Conservation (phyloP, 1,140 invertebrate genomes). For the Rhagoletis pomonella region DNA sequence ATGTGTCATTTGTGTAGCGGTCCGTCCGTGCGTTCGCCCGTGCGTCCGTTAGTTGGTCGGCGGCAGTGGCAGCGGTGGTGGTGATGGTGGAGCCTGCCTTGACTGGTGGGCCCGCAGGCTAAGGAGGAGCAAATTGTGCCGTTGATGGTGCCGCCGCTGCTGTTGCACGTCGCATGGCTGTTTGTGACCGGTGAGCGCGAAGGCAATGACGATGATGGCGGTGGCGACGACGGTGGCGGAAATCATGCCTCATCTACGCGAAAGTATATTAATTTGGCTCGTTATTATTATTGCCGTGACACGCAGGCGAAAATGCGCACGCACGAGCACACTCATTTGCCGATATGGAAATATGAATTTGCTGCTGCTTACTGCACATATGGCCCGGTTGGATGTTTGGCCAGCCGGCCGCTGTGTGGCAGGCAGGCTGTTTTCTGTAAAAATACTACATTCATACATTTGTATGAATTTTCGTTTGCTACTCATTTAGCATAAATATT, state of each 20-base stretch:
- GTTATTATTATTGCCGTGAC: conserved; percentile 71
- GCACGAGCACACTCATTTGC: neutral
- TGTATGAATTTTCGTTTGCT: neutral
- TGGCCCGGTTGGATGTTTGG: neutral
- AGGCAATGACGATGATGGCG: neutral
- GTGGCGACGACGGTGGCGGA: conserved; percentile 56
- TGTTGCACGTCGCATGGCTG: neutral
- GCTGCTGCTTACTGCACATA: conserved; percentile 2
- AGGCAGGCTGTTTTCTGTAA: neutral
- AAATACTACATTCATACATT: neutral
- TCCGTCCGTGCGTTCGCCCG: neutral
- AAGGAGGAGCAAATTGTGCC: neutral
- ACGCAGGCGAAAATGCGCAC: conserved; percentile 38
- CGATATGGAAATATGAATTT: neutral
- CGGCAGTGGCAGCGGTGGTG: too few relatives aligned
- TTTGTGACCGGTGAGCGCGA: neutral
- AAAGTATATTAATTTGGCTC: conserved; percentile 73
- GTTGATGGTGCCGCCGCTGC: neutral
- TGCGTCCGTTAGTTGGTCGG: too few relatives aligned
- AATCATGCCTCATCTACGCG: conserved; percentile 72
- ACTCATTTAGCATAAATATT: conserved; percentile 41
- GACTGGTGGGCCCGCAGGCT: neutral
- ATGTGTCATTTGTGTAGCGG: conserved; percentile 36
- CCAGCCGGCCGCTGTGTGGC: neutral
- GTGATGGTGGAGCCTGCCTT: neutral